Percentiles rank a stretch among this genome's conserved stretches.
phyloP scores from a whole-genome alignment of 1,140 invertebrate species.

The Thereuonema tuberculata region DNA sequence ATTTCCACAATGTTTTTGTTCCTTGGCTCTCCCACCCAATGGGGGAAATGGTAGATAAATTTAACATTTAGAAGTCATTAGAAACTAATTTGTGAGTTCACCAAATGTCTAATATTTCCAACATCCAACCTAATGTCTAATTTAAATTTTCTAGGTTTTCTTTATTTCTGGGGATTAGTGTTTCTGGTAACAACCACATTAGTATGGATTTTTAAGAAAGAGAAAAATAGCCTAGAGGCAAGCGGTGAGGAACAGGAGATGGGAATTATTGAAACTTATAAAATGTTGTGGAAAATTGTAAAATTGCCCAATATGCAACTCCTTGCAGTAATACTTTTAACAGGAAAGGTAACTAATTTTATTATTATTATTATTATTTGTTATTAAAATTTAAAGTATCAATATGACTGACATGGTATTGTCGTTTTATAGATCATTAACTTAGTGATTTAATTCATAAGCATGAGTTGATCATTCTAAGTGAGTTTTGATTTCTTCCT shows the following conservation, averaged over 20 bases:
- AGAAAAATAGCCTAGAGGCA: conserved; percentile 39
- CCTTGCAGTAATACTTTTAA: conserved; percentile 67
- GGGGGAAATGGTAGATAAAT: too few relatives aligned
- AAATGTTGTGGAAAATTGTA: conserved; percentile 66
- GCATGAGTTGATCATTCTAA: too few relatives aligned
- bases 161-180: conserved; percentile 88
- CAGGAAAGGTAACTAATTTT: conserved; percentile 57
- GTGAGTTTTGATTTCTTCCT: too few relatives aligned
- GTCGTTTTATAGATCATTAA: not conserved
- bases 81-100: too few relatives aligned
- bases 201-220: conserved; percentile 76
- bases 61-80: too few relatives aligned
- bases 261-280: conserved; percentile 66
- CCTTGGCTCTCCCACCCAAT: too few relatives aligned
- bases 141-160: conserved; percentile 50
- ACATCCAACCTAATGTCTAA: too few relatives aligned
- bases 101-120: too few relatives aligned
- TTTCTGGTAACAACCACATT: conserved; percentile 85
- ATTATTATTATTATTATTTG: too few relatives aligned
- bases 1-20: too few relatives aligned
- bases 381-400: not conserved
- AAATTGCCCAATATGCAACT: conserved; percentile 58
- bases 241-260: conserved; percentile 38
- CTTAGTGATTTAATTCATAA: not conserved
- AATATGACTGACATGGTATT: not conserved